Base-by-base conservation (phyloP, 2,797 vertebrate species). In the Myotis pilosus region DNA sequence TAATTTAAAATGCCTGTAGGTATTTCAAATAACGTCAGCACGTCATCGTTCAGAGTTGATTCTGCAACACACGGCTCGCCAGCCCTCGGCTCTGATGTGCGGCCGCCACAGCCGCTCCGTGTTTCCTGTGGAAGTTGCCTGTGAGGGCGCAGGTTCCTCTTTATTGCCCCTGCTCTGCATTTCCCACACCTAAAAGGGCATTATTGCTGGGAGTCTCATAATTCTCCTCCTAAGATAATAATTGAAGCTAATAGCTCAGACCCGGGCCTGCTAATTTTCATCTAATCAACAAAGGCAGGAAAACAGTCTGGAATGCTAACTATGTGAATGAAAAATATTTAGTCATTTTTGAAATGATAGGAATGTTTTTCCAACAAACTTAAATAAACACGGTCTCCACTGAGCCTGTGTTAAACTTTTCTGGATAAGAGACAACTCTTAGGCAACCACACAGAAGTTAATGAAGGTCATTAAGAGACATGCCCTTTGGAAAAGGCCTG, bases 311-410 rank as follows among this genome's bases (percentile, higher is more conserved):
- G 98, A 98, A 99, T 99, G 98, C 74, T 1, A 98, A 98, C 98
- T 98, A 98, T 99, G 98, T 97, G 97, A 93, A 98, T 98, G 98
- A 98, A 98, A 98, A 98, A 98, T 98, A 98, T 98, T 98, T 98
- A 98, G 98, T 98, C 98, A 98, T 98, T 98, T 98, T 98, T 98
- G 98, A 98, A 99, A 98, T 98, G 98, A 98, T 98, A 98, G 98
- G 98, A 98, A 98, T 99, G 98, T 98, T 99, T 99, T 98, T 98
- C 98, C 98, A 98, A 98, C 98, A 98, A 98, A 98, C 98, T 98
- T 98, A 98, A 98, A 98, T 98, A 98, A 98, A 99, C 98, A 98
- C 97, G 97, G 97, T 98, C 97, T 98, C 98, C 98, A 97, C 98
- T 97, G 97, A 97, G 97, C 97, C 98, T 97, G 97, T 96, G 98